Evolutionary conservation across 2,888 invertebrate genomes (phyloP).

Genomic region (Agonopterix arenella): DNA sequence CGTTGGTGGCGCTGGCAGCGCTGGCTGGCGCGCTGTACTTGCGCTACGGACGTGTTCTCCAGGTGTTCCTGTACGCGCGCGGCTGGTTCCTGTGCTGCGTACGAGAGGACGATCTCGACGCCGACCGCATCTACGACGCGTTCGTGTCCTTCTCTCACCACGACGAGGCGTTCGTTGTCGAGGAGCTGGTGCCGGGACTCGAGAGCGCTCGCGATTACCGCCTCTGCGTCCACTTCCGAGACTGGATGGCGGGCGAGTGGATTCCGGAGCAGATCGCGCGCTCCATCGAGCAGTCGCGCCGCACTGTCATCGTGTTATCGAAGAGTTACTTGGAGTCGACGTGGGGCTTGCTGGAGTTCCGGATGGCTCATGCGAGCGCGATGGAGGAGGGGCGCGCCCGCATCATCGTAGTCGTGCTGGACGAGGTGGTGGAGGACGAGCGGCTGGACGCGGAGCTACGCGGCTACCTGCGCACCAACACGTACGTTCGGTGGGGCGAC

Average conservation of each 20-base stretch:
- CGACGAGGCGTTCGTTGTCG: constrained; percentile 85
- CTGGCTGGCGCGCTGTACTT: background rate
- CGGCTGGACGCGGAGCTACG: constrained; percentile 62
- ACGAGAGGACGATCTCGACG: constrained; percentile 82
- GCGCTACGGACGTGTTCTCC: background rate
- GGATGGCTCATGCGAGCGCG: constrained; percentile 68
- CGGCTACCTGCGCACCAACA: constrained; percentile 83
- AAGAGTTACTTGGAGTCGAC: constrained; percentile 42
- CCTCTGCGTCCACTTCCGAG: constrained; percentile 85
- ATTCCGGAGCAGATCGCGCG: constrained; percentile 82
- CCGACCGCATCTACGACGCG: constrained; percentile 82
- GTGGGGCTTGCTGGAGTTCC: constrained; percentile 80
- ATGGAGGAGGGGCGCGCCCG: constrained; percentile 74
- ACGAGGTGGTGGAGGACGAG: constrained; percentile 73
- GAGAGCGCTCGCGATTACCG: constrained; percentile 82
- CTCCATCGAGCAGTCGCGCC: constrained; percentile 82
- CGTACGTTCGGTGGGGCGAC: constrained; percentile 88
- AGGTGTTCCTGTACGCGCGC: constrained; percentile 3
- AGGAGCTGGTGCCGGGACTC: constrained; percentile 80
- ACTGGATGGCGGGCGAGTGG: constrained; percentile 85
- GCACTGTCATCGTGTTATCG: constrained; percentile 25
- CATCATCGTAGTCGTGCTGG: constrained; percentile 83
- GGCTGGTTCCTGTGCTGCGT: constrained; percentile 79
- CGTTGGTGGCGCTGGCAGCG: background rate
- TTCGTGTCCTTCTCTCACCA: constrained; percentile 86